phyloP scores from a whole-genome alignment of 2,113 vertebrate genomes.

The Anthoscopus minutus region DNA sequence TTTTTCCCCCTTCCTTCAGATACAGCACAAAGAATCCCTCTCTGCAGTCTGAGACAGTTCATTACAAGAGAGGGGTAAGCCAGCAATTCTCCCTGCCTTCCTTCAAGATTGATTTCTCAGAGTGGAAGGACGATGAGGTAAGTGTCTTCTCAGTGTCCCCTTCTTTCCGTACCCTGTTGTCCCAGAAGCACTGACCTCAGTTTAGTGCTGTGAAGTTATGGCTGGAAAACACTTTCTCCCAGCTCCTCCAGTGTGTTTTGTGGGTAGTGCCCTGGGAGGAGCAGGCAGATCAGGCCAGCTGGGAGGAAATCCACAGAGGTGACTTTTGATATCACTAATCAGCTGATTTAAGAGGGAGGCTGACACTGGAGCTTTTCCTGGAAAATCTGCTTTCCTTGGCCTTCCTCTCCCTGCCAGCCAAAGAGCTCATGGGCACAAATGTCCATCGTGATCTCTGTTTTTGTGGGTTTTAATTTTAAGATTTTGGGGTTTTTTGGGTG shows the following conservation, averaged over 20 bases:
- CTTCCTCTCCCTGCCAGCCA: background rate
- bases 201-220: background rate
- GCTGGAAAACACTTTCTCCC: background rate
- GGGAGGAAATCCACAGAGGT: background rate
- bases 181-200: background rate
- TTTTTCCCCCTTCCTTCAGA: conserved; percentile 59
- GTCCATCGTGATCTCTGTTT: background rate
- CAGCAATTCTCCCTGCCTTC: conserved; percentile 96
- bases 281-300: background rate
- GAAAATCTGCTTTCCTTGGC: background rate
- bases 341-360: background rate
- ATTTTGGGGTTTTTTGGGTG: background rate
- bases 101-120: conserved; percentile 93
- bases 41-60: conserved; percentile 89
- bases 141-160: background rate
- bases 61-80: conserved; percentile 94
- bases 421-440: background rate
- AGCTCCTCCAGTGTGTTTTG: background rate
- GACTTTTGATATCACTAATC: background rate
- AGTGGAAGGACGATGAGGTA: conserved; percentile 98
- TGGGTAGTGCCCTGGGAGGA: background rate
- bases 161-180: background rate
- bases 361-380: background rate
- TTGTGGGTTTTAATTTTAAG: background rate
- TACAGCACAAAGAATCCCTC: conserved; percentile 88